These are phyloP conservation scores for Neotoma lepida DNA, from an alignment of 2,113 vertebrate genomes.

Conservation along the genomic window DNA sequence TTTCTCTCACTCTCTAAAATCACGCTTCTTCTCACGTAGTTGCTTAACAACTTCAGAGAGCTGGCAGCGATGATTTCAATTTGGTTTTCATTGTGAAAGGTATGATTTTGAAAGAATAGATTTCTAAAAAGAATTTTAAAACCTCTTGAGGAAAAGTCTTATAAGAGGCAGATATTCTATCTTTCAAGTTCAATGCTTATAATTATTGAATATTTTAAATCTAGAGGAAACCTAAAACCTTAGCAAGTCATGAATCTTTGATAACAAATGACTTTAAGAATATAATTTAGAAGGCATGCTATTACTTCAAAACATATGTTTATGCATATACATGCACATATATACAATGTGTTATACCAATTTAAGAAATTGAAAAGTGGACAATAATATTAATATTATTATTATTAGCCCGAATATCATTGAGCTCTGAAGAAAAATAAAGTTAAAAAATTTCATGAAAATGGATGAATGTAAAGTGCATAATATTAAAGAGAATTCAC, in stretches of 20 bases:
- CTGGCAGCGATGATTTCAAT: conserved; percentile 54
- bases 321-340: too few species aligned
- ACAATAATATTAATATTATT: background rate
- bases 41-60: conserved; percentile 68
- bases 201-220: conserved; percentile 59
- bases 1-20: conserved; percentile 58
- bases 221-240: background rate
- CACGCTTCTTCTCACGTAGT: conserved; percentile 33
- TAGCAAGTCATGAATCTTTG: background rate
- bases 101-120: conserved; percentile 63
- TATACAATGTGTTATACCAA: background rate
- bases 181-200: background rate
- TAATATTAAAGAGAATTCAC: background rate
- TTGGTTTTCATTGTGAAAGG: conserved; percentile 57
- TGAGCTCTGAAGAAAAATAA: background rate
- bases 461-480: background rate
- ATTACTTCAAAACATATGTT: background rate
- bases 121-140: conserved; percentile 61
- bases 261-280: background rate
- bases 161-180: background rate
- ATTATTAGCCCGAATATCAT: background rate
- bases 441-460: background rate
- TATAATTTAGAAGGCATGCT: background rate
- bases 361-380: background rate
- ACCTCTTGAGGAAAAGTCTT: conserved; percentile 34